Evolutionary conservation across 2,797 vertebrate species (phyloP), one percentile per base, ranked within the genome.

Genomic region (Columba guinea): DNA sequence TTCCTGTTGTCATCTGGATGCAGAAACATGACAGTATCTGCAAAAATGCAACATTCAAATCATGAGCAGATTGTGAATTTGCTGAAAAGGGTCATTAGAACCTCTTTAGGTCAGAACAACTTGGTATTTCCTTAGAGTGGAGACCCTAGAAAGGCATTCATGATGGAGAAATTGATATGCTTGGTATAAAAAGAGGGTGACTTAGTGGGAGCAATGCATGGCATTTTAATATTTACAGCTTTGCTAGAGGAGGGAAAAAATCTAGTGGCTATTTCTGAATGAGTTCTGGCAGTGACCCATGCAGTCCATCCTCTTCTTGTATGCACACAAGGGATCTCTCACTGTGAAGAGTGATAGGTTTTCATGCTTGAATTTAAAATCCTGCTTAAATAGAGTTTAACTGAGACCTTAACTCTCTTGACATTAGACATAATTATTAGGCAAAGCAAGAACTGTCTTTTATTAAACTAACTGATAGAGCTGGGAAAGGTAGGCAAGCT

Each of bases 341-440:
- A 48, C 30, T 80, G 71, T 77, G 76, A 80, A 68, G 85, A 90
- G n/a, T 64, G 67, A 52, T 69, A 82, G 73, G 69, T 94, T 88
- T 90, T 32, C 67, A 70, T 30, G 44, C 60, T 93, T 97, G 91
- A 94, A 91, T 87, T 94, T 93, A 86, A 96, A 94, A 89, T 64
- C 83, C 44, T 84, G 37, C 84, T 94, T 93, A 91, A 96, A 96
- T 3, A 84, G 85, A 86, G 5, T 88, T 93, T 94, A 93, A 88
- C 63, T 75, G 68, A 91, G 77, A 89, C 56, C 37, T 89, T 70
- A 93, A 87, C 30, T 95, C 91, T 95, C 91, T 87, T 96, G 90
- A 89, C 56, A 87, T 89, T 91, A 93, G 63, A 84, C 19, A 26
- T 81, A 86, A 95, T 95, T 94, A 86, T 87, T 87, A 93, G 70